Conservation (phyloP, 2,113 vertebrate species). For the Lophochroa leadbeateri region DNA sequence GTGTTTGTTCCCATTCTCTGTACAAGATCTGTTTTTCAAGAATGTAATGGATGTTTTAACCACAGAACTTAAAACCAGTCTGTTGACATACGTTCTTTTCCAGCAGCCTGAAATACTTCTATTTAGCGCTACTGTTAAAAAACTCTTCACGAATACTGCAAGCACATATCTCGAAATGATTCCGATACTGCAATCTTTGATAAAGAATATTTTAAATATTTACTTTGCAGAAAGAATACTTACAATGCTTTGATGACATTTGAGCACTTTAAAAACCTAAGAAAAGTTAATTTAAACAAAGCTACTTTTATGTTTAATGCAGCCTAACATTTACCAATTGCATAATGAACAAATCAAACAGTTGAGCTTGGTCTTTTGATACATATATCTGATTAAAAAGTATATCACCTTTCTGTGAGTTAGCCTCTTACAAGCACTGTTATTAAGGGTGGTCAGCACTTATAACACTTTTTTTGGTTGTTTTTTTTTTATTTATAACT, state of each 20-base stretch:
- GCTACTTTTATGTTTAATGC: neutral
- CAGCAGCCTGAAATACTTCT: neutral
- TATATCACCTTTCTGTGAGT: neutral
- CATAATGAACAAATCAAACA: constrained; percentile 18
- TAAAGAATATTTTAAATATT: constrained; percentile 51
- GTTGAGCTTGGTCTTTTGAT: neutral
- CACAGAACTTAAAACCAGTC: neutral
- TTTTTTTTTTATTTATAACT: neutral
- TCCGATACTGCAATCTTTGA: neutral
- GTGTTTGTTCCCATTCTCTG: neutral
- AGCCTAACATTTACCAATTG: neutral
- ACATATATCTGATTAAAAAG: neutral
- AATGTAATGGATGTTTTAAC: neutral
- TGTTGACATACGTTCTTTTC: neutral
- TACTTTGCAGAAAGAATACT: constrained; percentile 14
- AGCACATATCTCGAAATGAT: neutral
- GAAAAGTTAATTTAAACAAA: constrained; percentile 24
- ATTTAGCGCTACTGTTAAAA: neutral
- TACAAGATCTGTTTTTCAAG: neutral
- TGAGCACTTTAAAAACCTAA: neutral
- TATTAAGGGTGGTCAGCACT: neutral
- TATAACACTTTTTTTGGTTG: neutral
- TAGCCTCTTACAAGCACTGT: neutral
- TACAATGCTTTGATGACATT: neutral
- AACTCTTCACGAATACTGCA: neutral